These are phyloP conservation scores for Copsychus sechellarum DNA, from an alignment of 2,113 vertebrate genomes.

Conservation along the genomic window DNA sequence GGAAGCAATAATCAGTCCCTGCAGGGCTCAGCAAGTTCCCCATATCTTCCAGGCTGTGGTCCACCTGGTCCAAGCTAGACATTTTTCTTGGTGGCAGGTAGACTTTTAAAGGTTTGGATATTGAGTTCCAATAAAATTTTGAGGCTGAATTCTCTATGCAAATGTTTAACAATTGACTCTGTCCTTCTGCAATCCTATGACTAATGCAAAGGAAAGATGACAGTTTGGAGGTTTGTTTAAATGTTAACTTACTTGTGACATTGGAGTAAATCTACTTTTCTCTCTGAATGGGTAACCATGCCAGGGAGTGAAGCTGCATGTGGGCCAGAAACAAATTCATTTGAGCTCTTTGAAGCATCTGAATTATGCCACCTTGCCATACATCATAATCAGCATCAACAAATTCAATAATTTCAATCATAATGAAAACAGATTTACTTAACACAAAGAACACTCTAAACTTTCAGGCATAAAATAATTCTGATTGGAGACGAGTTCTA, in stretches of 20 bases:
- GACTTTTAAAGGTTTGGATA: neutral
- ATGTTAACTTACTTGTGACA: neutral
- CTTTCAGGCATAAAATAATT: neutral
- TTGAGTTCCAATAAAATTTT: neutral
- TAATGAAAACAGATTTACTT: neutral
- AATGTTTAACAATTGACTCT: neutral
- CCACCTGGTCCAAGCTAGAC: neutral
- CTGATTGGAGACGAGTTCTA: neutral
- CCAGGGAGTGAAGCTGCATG: accelerated
- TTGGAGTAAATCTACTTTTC: neutral
- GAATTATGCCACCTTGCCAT: neutral
- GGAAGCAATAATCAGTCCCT: neutral
- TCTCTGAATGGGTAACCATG: neutral
- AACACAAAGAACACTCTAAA: neutral
- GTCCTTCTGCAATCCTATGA: neutral
- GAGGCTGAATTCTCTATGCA: neutral
- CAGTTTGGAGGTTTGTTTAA: neutral
- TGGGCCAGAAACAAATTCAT: neutral
- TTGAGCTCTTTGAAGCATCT: neutral
- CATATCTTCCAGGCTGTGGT: neutral
- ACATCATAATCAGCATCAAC: neutral
- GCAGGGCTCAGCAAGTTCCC: neutral
- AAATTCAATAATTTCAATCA: neutral
- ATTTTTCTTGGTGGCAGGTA: neutral
- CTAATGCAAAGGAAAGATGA: neutral